Base-by-base conservation (phyloP, 2,113 vertebrate genomes). In the Ceyx melanurus region DNA sequence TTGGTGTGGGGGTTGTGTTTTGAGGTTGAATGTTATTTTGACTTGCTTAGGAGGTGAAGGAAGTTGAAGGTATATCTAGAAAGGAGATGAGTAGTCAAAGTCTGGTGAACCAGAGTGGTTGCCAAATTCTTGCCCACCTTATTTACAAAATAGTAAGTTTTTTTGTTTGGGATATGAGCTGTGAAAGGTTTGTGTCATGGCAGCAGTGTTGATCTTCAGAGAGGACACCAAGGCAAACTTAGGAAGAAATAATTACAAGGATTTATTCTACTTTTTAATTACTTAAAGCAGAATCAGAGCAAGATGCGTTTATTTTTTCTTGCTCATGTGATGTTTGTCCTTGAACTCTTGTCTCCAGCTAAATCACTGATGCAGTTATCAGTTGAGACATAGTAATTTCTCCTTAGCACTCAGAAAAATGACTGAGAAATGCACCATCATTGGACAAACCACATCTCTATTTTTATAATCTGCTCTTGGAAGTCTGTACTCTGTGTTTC, bases 401-500 rank as follows among this genome's bases (percentile, higher is more conserved):
- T 94, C 66, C 77, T 76, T 75, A 76, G 62, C 37, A 70, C 62
- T 92, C 58, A 61, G 46, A 72, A 60, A 87, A 93, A 66, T 25
- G 45, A 33, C 3, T 1, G 65, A 76, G 78, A 93, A 92, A 88
- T 15, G 10, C 74, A 66, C 15, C n/a, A 73, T 90, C 87, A 70
- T 10, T 84, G 60, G 89, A 87, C 81, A 92, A 96, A 90, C 86
- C 58, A 1, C 86, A 71, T 77, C 18, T 92, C 74, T 93, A 50
- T 95, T 94, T 96, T 89, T 94, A n/a, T 29, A 46, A 43, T 7
- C 42, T 90, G 76, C 92, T 91, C 82, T 86, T 21, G 5, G 73
- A 92, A 96, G 80, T 48, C 40, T 90, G 61, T 17, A 9, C 73
- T 60, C n/a, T 1, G 3, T 56, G 53, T 95, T 96, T 96, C 94